A percentile compares a stretch with the other conserved stretches of the same genome.
Evolutionary conservation across 2,888 invertebrate genomes (phyloP).

Genomic region (Tineola bisselliella): DNA sequence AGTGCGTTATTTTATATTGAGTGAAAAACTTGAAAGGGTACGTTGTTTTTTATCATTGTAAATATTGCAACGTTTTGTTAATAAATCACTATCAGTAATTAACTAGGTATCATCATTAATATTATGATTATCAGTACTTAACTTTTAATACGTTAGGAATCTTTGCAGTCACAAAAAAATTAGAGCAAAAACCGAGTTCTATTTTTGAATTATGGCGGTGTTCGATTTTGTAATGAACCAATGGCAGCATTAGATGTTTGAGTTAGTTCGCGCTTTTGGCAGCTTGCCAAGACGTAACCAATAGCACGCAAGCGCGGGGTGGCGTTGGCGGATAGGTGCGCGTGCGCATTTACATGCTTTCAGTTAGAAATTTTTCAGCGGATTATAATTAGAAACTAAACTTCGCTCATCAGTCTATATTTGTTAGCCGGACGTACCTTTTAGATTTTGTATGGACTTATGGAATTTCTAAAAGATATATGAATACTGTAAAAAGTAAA

Average conservation of each 20-base stretch:
- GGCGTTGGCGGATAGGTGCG: constrained; percentile 29
- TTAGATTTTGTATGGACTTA: no score
- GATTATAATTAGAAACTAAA: neutral
- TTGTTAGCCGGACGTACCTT: no score
- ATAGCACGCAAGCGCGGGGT: constrained; percentile 39
- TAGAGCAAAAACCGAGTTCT: constrained; percentile 30
- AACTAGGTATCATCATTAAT: constrained; percentile 7
- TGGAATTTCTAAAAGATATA: no score
- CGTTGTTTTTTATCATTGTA: neutral
- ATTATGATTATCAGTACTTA: neutral
- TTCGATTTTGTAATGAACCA: constrained; percentile 54
- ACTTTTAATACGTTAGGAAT: neutral
- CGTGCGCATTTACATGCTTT: constrained; percentile 25
- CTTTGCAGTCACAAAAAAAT: neutral
- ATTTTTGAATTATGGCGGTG: constrained; percentile 66
- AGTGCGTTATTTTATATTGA: constrained; percentile 24
- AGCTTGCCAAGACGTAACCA: constrained; percentile 48
- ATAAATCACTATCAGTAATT: constrained; percentile 11
- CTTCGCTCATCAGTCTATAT: neutral
- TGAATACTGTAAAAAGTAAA: no score
- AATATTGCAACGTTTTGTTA: neutral
- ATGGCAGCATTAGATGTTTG: constrained; percentile 34
- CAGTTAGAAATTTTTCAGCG: constrained; percentile 1
- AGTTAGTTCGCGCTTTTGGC: constrained; percentile 56
- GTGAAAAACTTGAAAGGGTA: neutral